Conservation (phyloP, 2,797 vertebrate species). For the Molossus molossus region DNA sequence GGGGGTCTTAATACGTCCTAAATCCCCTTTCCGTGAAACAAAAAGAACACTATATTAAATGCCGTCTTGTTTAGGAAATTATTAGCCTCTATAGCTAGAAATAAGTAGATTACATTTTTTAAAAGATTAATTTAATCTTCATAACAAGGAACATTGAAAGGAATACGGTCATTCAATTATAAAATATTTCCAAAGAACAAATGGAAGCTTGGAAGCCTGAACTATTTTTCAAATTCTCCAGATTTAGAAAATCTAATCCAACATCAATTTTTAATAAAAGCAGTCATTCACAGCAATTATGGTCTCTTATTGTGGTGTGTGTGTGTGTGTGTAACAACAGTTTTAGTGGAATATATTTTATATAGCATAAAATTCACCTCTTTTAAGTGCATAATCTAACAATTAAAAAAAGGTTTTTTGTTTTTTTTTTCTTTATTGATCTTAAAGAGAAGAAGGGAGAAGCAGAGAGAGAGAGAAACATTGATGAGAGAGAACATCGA, state of each 20-base stretch:
- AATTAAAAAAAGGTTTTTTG: not conserved
- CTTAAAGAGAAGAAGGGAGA: no score
- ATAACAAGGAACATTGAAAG: slow-evolving; percentile 68
- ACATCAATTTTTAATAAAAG: slow-evolving; percentile 46
- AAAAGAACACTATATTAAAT: not conserved
- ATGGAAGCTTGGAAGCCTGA: not conserved
- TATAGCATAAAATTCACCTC: not conserved
- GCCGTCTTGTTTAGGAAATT: slow-evolving; percentile 40
- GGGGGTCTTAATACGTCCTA: not conserved
- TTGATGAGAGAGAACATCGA: no score
- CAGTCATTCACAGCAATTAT: not conserved
- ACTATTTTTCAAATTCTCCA: slow-evolving; percentile 57
- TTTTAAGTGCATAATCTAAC: not conserved
- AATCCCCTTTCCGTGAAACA: slow-evolving; percentile 57
- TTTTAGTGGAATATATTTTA: not conserved
- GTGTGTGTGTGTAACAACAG: not conserved
- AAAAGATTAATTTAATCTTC: slow-evolving; percentile 81
- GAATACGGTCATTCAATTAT: slow-evolving; percentile 45
- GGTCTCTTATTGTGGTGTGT: not conserved
- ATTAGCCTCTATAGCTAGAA: slow-evolving; percentile 36
- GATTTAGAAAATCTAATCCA: slow-evolving; percentile 61
- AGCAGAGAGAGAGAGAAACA: no score
- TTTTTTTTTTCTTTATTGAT: no score
- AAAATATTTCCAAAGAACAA: slow-evolving; percentile 52
- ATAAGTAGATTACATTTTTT: slow-evolving; percentile 80